Conservation (phyloP, 2,888 invertebrate genomes). For the Branchellion lobata region DNA sequence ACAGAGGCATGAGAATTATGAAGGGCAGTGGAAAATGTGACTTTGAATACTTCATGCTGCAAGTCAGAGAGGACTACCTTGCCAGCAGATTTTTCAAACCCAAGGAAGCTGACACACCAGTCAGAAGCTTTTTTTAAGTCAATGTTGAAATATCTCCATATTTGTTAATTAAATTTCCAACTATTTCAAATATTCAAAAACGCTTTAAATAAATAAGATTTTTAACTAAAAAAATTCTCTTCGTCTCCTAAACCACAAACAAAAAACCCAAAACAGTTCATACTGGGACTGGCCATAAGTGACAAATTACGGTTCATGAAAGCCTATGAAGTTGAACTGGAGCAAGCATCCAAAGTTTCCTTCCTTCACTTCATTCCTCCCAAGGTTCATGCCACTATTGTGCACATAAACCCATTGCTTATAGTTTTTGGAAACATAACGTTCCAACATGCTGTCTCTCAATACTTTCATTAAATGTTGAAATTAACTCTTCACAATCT, state of each 20-base stretch:
- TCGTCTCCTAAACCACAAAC: background rate
- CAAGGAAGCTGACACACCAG: constrained; percentile 34
- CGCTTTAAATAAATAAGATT: background rate
- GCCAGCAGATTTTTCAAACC: constrained; percentile 27
- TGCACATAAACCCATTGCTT: no score
- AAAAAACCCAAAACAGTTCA: background rate
- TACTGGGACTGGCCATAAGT: background rate
- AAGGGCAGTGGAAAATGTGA: constrained; percentile 19
- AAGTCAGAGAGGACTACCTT: constrained; percentile 48
- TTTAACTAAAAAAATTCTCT: background rate
- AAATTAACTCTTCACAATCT: no score
- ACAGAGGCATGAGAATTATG: constrained; percentile 10
- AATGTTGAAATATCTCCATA: background rate
- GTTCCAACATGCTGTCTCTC: no score
- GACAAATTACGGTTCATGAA: constrained; percentile 14
- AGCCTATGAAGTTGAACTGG: background rate
- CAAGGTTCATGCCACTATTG: background rate
- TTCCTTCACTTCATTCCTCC: background rate
- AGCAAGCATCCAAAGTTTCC: background rate
- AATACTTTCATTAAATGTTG: no score
- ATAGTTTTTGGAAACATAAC: no score
- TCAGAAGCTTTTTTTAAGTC: constrained; percentile 9
- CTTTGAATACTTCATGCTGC: constrained; percentile 47
- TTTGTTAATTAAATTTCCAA: background rate
- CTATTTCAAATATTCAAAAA: background rate